A percentile compares a stretch with the other conserved stretches of the same genome.
Evolutionary conservation across 2,797 vertebrate genomes (phyloP).

Genomic region (Sphaeramia orbicularis): DNA sequence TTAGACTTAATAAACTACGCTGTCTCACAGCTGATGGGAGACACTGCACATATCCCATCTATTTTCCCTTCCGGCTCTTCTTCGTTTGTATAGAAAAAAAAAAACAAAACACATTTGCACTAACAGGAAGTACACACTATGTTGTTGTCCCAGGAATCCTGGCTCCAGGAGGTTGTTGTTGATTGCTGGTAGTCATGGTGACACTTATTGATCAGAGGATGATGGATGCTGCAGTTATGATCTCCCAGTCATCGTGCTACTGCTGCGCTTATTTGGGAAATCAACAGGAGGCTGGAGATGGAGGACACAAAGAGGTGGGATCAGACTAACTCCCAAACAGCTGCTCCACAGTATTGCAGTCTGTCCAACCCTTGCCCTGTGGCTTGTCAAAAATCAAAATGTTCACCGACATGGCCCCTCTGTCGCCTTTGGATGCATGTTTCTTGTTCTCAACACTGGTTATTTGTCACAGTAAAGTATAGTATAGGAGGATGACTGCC

Average conservation of each 20-base stretch:
- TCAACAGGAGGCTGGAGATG: neutral
- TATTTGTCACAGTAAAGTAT: too few relatives aligned
- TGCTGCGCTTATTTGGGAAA: constrained; percentile 22
- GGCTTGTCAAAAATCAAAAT: neutral
- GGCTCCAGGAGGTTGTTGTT: constrained; percentile 11
- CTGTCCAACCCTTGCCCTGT: neutral
- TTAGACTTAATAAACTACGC: constrained; percentile 58
- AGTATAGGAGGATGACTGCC: too few relatives aligned
- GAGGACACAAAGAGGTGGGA: neutral
- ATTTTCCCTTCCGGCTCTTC: constrained; percentile 6
- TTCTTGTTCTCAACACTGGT: too few relatives aligned
- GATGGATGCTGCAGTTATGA: constrained; percentile 31
- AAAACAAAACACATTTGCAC: neutral
- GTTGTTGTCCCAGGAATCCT: neutral
- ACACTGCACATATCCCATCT: constrained; percentile 3
- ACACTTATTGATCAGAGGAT: constrained; percentile 48
- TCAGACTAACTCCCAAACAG: neutral
- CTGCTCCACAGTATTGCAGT: neutral
- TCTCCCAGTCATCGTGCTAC: constrained; percentile 40
- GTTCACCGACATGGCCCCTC: too few relatives aligned
- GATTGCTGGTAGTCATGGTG: constrained; percentile 23
- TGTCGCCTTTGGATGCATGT: too few relatives aligned
- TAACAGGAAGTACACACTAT: neutral
- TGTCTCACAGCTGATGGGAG: constrained; percentile 30
- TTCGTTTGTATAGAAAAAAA: constrained; percentile 15